These are phyloP conservation scores for Sinonovacula constricta DNA, from an alignment of 1,140 invertebrate species.

Conservation along the genomic window DNA sequence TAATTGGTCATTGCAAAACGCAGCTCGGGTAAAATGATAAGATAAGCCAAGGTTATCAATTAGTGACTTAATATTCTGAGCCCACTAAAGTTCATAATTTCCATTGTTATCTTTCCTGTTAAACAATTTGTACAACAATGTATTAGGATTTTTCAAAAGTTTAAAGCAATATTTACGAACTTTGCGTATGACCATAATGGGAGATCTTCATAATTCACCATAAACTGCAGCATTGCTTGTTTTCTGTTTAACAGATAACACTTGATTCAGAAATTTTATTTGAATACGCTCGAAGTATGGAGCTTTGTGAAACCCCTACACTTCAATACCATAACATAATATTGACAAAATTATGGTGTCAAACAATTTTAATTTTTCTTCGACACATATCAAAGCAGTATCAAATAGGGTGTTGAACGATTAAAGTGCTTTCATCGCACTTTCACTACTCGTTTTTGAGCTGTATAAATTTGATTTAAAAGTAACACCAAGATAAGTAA, in stretches of 20 bases:
- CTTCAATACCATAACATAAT: neutral
- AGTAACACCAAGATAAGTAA: neutral
- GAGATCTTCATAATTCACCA: neutral
- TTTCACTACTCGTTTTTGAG: neutral
- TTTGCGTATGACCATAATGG: neutral
- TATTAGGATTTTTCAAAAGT: neutral
- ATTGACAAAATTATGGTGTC: neutral
- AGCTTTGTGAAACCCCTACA: neutral
- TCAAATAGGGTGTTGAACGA: neutral
- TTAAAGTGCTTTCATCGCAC: neutral
- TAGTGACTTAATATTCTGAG: neutral
- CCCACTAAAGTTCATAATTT: neutral
- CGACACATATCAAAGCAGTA: neutral
- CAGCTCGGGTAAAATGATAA: neutral
- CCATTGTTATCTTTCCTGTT: neutral
- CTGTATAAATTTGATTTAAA: neutral
- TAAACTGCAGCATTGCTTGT: neutral
- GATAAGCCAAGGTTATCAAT: neutral
- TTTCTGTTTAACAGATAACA: neutral
- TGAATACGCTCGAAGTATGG: neutral
- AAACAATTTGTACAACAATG: neutral
- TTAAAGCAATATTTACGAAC: neutral
- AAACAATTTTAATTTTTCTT: neutral
- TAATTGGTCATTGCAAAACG: neutral
- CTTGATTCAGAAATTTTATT: neutral